These are phyloP conservation scores for Lacanobia oleracea DNA, from an alignment of 2,888 invertebrate species.

Conservation along the genomic window DNA sequence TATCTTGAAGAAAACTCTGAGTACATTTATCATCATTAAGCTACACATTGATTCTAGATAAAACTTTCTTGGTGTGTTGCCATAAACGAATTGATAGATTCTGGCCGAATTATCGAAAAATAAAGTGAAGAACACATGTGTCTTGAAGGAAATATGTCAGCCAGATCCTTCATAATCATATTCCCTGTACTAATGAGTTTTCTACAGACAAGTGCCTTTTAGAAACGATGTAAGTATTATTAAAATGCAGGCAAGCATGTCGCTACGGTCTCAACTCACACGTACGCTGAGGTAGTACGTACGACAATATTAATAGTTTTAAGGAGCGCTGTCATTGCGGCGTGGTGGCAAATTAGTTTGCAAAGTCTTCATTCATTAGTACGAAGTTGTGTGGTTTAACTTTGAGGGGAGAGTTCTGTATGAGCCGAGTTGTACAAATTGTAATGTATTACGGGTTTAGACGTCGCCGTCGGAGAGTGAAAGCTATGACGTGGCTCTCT, in stretches of 20 bases:
- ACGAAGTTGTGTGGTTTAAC: slow-evolving; percentile 78
- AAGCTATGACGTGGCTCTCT: slow-evolving; percentile 54
- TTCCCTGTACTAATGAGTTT: slow-evolving; percentile 7
- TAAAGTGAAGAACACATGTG: not conserved
- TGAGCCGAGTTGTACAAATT: slow-evolving; percentile 70
- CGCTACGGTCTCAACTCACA: slow-evolving; percentile 41
- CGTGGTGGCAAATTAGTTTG: slow-evolving; percentile 80
- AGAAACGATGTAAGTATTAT: slow-evolving; percentile 39
- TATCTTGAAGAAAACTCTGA: slow-evolving; percentile 27
- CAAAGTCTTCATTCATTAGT: slow-evolving; percentile 83
- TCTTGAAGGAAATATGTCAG: not conserved
- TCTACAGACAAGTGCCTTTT: slow-evolving; percentile 14
- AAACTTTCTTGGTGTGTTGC: slow-evolving; percentile 12
- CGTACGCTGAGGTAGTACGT: slow-evolving; percentile 40
- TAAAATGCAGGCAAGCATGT: slow-evolving; percentile 48
- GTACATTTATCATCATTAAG: slow-evolving; percentile 26
- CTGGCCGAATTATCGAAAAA: not conserved
- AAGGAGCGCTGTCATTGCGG: slow-evolving; percentile 74
- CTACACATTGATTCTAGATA: not conserved
- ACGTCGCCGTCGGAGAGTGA: slow-evolving; percentile 60
- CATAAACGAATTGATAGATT: slow-evolving; percentile 5
- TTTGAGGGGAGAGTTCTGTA: slow-evolving; percentile 70
- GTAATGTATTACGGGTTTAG: slow-evolving; percentile 70
- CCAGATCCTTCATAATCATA: not conserved
- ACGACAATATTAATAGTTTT: slow-evolving; percentile 74